phyloP scores from a whole-genome alignment of 2,113 vertebrate genomes.

The Actenoides hombroni region DNA sequence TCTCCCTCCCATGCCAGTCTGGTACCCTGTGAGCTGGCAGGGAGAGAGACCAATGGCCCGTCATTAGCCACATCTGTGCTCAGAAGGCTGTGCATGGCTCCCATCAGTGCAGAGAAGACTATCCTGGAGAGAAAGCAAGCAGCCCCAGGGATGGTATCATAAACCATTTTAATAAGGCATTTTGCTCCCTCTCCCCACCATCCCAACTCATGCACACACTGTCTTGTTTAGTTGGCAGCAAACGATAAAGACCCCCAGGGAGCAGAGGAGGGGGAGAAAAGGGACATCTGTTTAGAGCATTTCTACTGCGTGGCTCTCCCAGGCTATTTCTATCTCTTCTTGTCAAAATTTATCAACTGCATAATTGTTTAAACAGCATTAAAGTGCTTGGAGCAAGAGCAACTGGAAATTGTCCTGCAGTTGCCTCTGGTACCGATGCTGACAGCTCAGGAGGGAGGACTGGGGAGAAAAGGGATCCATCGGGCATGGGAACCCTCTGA shows the following conservation, averaged over 20 bases:
- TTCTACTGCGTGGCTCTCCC: conserved; percentile 65
- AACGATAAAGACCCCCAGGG: conserved; percentile 30
- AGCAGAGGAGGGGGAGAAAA: conserved; percentile 47
- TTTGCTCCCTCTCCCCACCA: not conserved
- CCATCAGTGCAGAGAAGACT: rapidly evolving
- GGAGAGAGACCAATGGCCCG: not conserved
- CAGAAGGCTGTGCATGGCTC: not conserved
- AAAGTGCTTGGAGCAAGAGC: conserved; percentile 64
- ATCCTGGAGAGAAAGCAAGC: not conserved
- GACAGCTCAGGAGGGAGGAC: conserved; percentile 45
- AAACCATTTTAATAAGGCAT: conserved; percentile 35
- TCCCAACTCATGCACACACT: conserved; percentile 5
- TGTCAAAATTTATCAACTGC: conserved; percentile 75
- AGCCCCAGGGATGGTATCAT: not conserved
- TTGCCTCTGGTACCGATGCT: conserved; percentile 55
- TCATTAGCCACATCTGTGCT: rapidly evolving
- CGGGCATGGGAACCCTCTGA: conserved; percentile 51
- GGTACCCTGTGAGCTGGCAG: not conserved
- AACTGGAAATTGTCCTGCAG: conserved; percentile 63
- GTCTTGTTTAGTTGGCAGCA: conserved; percentile 63
- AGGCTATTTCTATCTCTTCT: conserved; percentile 70
- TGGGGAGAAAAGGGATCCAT: not conserved
- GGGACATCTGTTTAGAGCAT: conserved; percentile 70
- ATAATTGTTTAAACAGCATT: conserved; percentile 73
- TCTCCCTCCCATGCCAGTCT: not conserved